Base-by-base conservation (phyloP, 64 coral and sea anemone genomes). In the Porites australiensis region DNA sequence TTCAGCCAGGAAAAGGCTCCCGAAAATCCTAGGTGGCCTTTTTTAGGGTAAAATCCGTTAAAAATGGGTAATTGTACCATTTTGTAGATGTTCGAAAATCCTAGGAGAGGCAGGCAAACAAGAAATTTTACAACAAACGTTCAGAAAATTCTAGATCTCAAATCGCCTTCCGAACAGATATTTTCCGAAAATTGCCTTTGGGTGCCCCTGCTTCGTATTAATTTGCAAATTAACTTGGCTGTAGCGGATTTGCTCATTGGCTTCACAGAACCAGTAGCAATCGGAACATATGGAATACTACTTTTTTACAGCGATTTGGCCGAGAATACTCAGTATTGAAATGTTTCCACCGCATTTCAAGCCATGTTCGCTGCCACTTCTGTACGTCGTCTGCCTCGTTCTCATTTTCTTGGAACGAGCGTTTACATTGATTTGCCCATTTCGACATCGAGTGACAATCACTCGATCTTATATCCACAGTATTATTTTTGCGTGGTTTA, bases 391-490 rank as follows among this genome's bases (percentile, higher is more conserved):
- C 49, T 70, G 44, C 53, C 78, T 91, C 0, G 49, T 66, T 15
- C 54, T 70, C 54, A 91, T 91, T 22, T 91, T 67, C 6, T 67
- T 91, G 5, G 89, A 91, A 66, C 89, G 89, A 43, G 79, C 79
- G 65, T 68, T 44, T 62, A 77, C 89, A 58, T 82, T 79, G 50
- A 66, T 91, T 27, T 91, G 78, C 75, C 89, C 89, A 6, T 55
- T 91, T 37, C 89, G 89, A 55, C 78, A 91, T 91, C 89, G 89
- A 43, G 68, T 70, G 4, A 72, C 64, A 69, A 71, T 48, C 64
- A 49, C 48, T 23, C 64, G 68, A 45, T 45, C 44, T 5, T 91
- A 91, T 65, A 53, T 81, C 64, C 43, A 69, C 45, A 27, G 79
- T 20, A 52, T 73, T 12, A 46, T 58, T 23, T 61, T 75, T 19